Percentiles rank a stretch among this genome's conserved stretches.
Conservation (phyloP, 2,888 invertebrate genomes). For the Prosopocoilus inquinatus region DNA sequence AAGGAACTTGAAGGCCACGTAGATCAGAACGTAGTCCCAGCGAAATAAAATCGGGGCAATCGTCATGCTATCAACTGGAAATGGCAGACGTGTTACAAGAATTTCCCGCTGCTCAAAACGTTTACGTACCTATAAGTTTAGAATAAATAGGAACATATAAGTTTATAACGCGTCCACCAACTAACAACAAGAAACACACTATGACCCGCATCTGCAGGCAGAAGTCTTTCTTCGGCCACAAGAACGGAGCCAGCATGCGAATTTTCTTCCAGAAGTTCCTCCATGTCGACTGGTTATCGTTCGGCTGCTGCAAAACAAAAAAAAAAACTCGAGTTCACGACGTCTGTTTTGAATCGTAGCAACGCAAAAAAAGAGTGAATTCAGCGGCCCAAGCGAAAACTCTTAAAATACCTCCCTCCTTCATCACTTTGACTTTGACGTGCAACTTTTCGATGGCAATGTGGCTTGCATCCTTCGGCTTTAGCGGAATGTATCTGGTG, state of each 20-base stretch:
- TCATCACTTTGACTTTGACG: slow-evolving; percentile 15
- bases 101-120: not conserved
- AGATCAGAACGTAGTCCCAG: slow-evolving; percentile 88
- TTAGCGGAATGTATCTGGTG: slow-evolving; percentile 11
- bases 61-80: slow-evolving; percentile 79
- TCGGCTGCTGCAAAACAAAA: slow-evolving; percentile 42
- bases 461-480: slow-evolving; percentile 6
- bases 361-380: too few relatives aligned
- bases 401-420: too few relatives aligned
- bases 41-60: slow-evolving; percentile 60
- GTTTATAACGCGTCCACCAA: slow-evolving; percentile 82
- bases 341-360: too few relatives aligned
- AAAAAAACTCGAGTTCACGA: slow-evolving; percentile 2
- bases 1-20: slow-evolving; percentile 85
- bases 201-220: slow-evolving; percentile 79
- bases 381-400: too few relatives aligned
- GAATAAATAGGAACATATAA: slow-evolving; percentile 91
- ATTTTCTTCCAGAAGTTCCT: slow-evolving; percentile 76
- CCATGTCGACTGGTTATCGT: slow-evolving; percentile 73
- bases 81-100: not conserved
- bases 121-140: slow-evolving; percentile 78
- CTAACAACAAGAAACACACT: slow-evolving; percentile 74
- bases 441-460: slow-evolving; percentile 10
- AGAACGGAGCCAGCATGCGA: slow-evolving; percentile 78
- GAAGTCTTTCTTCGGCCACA: slow-evolving; percentile 87